A percentile compares a stretch with the other conserved stretches of the same genome.
Conservation (phyloP, 2,113 vertebrate genomes). For the Thalassarche chlororhynchos region DNA sequence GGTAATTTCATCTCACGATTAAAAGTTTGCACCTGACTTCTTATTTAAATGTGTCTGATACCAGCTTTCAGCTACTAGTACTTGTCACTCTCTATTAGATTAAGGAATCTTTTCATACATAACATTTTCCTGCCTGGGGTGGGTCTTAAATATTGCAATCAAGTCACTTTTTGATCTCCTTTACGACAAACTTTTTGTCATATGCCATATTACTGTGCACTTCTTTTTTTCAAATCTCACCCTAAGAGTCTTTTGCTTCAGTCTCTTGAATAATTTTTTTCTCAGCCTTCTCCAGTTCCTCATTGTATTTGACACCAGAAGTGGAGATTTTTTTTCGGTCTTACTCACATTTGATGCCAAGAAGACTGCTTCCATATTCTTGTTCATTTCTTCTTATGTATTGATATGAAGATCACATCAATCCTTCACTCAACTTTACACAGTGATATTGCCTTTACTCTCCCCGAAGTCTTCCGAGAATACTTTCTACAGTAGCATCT, state of each 20-base stretch:
- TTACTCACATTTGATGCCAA: neutral
- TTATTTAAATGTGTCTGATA: neutral
- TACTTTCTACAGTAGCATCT: neutral
- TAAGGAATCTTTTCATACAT: neutral
- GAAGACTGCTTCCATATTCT: neutral
- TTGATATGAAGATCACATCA: neutral
- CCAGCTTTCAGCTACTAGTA: neutral
- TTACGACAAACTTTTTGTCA: neutral
- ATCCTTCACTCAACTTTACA: neutral
- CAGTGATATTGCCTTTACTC: neutral
- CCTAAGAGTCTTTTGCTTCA: neutral
- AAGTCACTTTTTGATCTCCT: neutral
- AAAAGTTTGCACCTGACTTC: neutral
- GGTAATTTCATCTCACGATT: neutral
- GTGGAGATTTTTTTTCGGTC: neutral
- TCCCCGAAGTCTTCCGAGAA: neutral
- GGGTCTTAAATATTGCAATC: neutral
- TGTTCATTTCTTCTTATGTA: neutral
- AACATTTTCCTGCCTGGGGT: neutral
- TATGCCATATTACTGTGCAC: neutral
- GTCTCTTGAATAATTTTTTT: neutral
- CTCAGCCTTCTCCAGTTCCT: neutral
- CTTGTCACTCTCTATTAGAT: neutral
- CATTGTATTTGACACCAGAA: neutral
- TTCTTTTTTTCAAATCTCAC: neutral